Evolutionary conservation across 2,888 invertebrate species (phyloP).

Genomic region (Acleris laterana): DNA sequence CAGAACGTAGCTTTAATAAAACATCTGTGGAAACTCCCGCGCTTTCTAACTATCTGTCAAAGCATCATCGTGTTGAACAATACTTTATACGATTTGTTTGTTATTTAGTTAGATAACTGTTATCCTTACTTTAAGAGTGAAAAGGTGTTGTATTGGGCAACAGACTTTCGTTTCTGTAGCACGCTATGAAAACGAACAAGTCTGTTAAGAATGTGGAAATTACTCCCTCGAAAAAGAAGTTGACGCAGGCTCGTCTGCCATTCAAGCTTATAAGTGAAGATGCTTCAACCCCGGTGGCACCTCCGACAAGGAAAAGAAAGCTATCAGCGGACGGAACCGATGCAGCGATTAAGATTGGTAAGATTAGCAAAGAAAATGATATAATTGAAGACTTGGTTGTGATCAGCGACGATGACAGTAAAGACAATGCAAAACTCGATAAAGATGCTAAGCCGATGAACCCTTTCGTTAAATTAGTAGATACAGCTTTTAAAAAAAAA

Average conservation of each 20-base stretch:
- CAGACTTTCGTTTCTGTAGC: slow-evolving; percentile 19
- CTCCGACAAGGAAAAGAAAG: slow-evolving; percentile 74
- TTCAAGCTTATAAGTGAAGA: slow-evolving; percentile 82
- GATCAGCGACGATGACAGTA: slow-evolving; percentile 74
- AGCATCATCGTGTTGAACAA: slow-evolving; percentile 48
- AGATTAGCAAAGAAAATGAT: slow-evolving; percentile 71
- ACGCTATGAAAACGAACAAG: slow-evolving; percentile 71
- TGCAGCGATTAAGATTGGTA: slow-evolving; percentile 67
- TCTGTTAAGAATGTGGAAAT: slow-evolving; percentile 65
- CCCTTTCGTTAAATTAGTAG: slow-evolving; percentile 74
- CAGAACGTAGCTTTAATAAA: slow-evolving; percentile 30
- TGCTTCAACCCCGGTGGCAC: slow-evolving; percentile 60
- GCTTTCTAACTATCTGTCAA: slow-evolving; percentile 63
- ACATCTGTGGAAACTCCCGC: slow-evolving; percentile 57
- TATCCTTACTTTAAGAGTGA: slow-evolving; percentile 37
- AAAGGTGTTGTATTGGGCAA: slow-evolving; percentile 32
- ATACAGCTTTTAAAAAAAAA: slow-evolving; percentile 73
- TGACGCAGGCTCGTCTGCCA: slow-evolving; percentile 86
- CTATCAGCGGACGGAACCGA: slow-evolving; percentile 67
- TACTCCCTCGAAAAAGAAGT: slow-evolving; percentile 82
- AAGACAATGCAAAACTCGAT: slow-evolving; percentile 47
- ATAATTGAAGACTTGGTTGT: slow-evolving; percentile 57
- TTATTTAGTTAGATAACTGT: slow-evolving; percentile 35
- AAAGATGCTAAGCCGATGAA: slow-evolving; percentile 58
- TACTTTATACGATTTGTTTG: slow-evolving; percentile 24